Evolutionary conservation across 2,888 invertebrate species (phyloP), one percentile per base, ranked within the genome.

Genomic region (Clistopyga incitator): DNA sequence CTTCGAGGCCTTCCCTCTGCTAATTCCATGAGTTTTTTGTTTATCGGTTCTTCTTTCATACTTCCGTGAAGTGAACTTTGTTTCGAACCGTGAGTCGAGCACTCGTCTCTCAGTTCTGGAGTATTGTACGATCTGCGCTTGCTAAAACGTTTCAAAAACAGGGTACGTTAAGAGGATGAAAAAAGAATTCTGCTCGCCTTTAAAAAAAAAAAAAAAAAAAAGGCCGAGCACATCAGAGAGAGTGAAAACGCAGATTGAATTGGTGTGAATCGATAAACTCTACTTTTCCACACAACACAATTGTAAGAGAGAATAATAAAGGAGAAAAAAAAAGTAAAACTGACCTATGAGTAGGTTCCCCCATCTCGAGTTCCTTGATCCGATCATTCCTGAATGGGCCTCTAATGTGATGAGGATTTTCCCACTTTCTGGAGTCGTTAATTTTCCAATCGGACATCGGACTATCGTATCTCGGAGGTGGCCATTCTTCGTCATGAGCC

Each of bases 11-110:
- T 90, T 6, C 92, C 92, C 78, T 93, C 93, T 0, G 93, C 92
- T 3, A 92, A 86, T 79, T 93, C 93, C 91, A 92, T 93, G 59
- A 92, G 82, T 79, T 93, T 93, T 79, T 93, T 93, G 68, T 92
- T 92, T 3, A 93, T 92, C 2, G 92, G 92, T 76, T 93, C 93
- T 56, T 93, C 93, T 70, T 93, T 92, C 93, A 93, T 93, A 70
- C 91, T 93, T 2, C 91, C 92, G 45, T 93, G 93, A 38, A 93
- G 74, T 8, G 91, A 88, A 23, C 90, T 91, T 78, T 92, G 92
- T 72, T 93, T 93, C 0, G 92, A 87, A 8, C 86, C 86, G 76
- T 91, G 91, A 64, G 88, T 85, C 20, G 89, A 72, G 18, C 88
- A 88, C 34, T 93, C 93, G 29, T 92, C 93, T 47, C 93, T 87